Percentiles rank a stretch among this genome's conserved stretches.
phyloP scores from a whole-genome alignment of 1,140 invertebrate species.

The Acromyrmex charruanus region DNA sequence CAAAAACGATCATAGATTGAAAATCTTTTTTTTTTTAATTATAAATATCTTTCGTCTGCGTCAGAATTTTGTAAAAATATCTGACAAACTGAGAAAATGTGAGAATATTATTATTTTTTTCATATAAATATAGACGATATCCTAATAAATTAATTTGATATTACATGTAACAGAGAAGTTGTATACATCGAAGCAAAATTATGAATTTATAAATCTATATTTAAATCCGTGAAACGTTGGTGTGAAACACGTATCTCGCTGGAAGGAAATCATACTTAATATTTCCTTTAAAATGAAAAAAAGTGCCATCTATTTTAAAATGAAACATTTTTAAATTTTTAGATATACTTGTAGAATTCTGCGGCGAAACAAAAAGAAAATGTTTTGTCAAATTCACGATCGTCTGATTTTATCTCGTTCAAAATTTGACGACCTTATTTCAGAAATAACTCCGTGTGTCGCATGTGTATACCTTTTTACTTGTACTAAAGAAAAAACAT shows the following conservation, averaged over 20 bases:
- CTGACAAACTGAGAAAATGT: neutral
- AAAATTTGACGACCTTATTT: slow-evolving; percentile 14
- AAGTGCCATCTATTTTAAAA: neutral
- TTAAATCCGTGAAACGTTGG: neutral
- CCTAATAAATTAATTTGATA: slow-evolving; percentile 4
- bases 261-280: neutral
- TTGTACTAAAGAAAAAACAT: slow-evolving; percentile 14
- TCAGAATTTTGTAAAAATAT: neutral
- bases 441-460: neutral
- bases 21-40: neutral
- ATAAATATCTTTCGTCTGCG: neutral
- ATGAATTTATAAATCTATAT: neutral
- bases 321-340: neutral
- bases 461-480: neutral
- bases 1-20: neutral
- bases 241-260: neutral
- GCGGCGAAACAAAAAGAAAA: neutral
- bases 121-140: neutral
- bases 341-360: neutral
- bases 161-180: neutral
- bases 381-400: neutral
- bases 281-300: neutral
- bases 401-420: neutral
- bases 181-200: neutral
- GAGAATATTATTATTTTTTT: neutral